Evolutionary conservation across 2,888 invertebrate species (phyloP).

Genomic region (Iselma pallidipennis): DNA sequence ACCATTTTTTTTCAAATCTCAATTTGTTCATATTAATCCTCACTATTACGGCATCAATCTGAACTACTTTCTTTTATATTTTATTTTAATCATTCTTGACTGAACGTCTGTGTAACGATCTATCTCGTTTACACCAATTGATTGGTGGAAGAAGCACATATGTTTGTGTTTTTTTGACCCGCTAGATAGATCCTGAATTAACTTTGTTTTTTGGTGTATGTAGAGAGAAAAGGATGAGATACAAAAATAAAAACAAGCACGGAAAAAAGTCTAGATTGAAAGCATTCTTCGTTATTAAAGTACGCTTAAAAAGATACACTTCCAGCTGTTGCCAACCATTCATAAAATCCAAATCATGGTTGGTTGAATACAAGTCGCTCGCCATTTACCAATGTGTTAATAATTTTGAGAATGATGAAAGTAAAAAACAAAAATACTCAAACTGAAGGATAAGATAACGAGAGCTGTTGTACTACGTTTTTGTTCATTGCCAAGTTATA

Average conservation of each 20-base stretch:
- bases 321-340: constrained; percentile 16
- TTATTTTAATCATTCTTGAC: neutral
- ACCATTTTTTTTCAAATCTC: neutral
- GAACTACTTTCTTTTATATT: neutral
- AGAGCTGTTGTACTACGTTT: too few relatives aligned
- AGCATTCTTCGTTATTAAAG: constrained; percentile 10
- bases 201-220: neutral
- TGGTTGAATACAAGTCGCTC: constrained; percentile 4
- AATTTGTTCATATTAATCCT: neutral
- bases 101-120: too few relatives aligned
- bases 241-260: neutral
- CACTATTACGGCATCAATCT: neutral
- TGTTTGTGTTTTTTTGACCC: too few relatives aligned
- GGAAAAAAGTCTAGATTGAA: constrained; percentile 14
- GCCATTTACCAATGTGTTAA: constrained; percentile 17
- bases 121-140: too few relatives aligned
- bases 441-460: too few relatives aligned
- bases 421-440: constrained; percentile 3
- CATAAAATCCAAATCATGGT: constrained; percentile 16
- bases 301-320: constrained; percentile 15
- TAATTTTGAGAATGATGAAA: constrained; percentile 5
- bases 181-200: neutral
- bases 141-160: neutral
- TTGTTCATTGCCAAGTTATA: too few relatives aligned
- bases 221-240: neutral